Evolutionary conservation across 92 coral and sea anemone species (phyloP), one percentile per base, ranked within the genome.

Genomic region (Porites lobata): DNA sequence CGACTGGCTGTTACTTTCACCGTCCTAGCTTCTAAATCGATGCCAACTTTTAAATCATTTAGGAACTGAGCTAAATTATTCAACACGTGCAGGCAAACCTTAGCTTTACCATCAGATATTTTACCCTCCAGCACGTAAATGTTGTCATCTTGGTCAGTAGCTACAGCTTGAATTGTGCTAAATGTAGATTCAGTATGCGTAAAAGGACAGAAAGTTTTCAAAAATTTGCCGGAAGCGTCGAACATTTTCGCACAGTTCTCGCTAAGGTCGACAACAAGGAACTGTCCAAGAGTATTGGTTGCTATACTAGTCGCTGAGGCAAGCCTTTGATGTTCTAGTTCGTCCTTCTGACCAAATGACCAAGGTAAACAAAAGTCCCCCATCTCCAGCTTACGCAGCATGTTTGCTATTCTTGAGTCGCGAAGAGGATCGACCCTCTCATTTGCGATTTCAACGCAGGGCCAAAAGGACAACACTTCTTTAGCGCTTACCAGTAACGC

Each of bases 81-180:
- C 0, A 29, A 29, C 32, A 29, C 32, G 0, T 29, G 32, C 32
- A 29, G 32, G 32, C 0, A 29, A 29, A 0, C 32, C 32, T 29
- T 2, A 29, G 32, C 32, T 0, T 0, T 0, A 22, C 1, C 1
- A 0, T 22, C 17, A 26, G 32, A 29, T 4, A n/a, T n/a, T n/a
- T n/a, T n/a, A n/a, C n/a, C n/a, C 6, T 8, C 18, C 29, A 73
- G 38, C 3, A 74, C 78, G 62, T 74, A 74, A 8, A 74, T 51
- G 32, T 52, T 74, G 63, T 74, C 63, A n/a, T 51, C 63, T n/a
- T 11, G 11, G 64, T 74, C 78, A 51, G 32, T 74, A 52, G 43
- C 26, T 74, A 74, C 62, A 18, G 78, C 59, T 1, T 0, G 10
- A 2, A 53, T 0, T 24, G 0, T 9, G 0, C 3, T 1, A 11